These are phyloP conservation scores for Platycheirus albimanus DNA, from an alignment of 2,888 invertebrate species.

Conservation along the genomic window DNA sequence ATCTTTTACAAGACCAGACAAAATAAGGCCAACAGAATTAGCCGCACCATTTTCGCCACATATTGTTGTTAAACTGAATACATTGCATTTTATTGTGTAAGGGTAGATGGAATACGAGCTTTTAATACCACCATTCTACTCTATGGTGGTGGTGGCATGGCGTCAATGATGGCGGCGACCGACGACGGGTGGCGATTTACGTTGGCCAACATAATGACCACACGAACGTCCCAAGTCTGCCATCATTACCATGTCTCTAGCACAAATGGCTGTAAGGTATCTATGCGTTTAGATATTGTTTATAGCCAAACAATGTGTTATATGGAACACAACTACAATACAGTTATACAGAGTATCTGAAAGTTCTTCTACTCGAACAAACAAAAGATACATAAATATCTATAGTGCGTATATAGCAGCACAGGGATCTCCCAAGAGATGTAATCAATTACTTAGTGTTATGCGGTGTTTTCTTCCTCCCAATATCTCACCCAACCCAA, in stretches of 20 bases:
- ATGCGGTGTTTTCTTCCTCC: constrained; percentile 38
- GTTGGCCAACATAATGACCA: constrained; percentile 52
- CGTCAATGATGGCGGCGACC: background rate
- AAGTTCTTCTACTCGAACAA: constrained; percentile 5
- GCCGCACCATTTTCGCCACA: constrained; percentile 33
- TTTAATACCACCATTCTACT: constrained; percentile 35
- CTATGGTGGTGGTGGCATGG: too few species aligned
- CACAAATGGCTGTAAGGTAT: constrained; percentile 55
- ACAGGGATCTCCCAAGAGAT: constrained; percentile 79
- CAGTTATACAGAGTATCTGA: constrained; percentile 11
- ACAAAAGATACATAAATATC: constrained; percentile 11
- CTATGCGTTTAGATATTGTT: constrained; percentile 64
- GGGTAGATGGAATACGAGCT: constrained; percentile 17
- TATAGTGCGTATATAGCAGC: constrained; percentile 3
- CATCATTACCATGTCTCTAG: constrained; percentile 14
- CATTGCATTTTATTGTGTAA: constrained; percentile 58
- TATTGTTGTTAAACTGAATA: constrained; percentile 43
- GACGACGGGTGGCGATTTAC: constrained; percentile 46
- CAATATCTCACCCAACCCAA: background rate
- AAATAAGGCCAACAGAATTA: constrained; percentile 38
- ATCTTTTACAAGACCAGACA: constrained; percentile 1
- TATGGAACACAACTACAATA: constrained; percentile 18
- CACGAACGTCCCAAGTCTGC: constrained; percentile 16
- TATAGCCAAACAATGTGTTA: constrained; percentile 60
- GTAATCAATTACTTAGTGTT: constrained; percentile 82